Percentiles rank a stretch among this genome's conserved stretches.
These are phyloP conservation scores for Herpetotheres cachinnans DNA, from an alignment of 2,113 vertebrate genomes.

Conservation along the genomic window DNA sequence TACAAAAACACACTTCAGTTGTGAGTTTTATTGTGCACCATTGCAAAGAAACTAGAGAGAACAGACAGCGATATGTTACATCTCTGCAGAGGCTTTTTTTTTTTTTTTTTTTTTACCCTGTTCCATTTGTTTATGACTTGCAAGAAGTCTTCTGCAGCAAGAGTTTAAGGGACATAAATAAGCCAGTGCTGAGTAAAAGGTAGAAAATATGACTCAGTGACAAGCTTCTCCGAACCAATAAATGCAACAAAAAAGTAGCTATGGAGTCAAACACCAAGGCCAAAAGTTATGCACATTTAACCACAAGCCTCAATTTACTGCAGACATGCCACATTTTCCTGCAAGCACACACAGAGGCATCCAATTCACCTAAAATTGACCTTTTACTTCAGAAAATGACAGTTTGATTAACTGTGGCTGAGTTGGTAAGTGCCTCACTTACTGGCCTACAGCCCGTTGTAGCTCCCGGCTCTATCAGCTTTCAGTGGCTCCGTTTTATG, in stretches of 20 bases:
- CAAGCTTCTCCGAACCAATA: not conserved
- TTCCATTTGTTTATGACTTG: not conserved
- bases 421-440: not conserved
- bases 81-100: not conserved
- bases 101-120: no score
- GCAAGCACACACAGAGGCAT: not conserved
- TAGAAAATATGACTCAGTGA: not conserved
- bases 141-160: not conserved
- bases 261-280: not conserved
- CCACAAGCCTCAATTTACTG: not conserved
- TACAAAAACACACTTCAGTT: not conserved
- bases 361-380: constrained; percentile 17
- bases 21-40: not conserved
- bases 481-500: not conserved
- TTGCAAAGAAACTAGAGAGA: not conserved
- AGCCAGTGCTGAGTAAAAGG: not conserved
- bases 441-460: accelerated
- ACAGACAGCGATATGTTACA: not conserved
- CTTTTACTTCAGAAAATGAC: not conserved
- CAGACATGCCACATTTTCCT: not conserved
- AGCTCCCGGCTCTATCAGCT: accelerated
- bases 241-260: not conserved
- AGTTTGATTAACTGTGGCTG: constrained; percentile 7
- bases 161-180: not conserved
- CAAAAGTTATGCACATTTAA: not conserved